Evolutionary conservation across 2,113 vertebrate species (phyloP).

Genomic region (Thunnus thynnus): DNA sequence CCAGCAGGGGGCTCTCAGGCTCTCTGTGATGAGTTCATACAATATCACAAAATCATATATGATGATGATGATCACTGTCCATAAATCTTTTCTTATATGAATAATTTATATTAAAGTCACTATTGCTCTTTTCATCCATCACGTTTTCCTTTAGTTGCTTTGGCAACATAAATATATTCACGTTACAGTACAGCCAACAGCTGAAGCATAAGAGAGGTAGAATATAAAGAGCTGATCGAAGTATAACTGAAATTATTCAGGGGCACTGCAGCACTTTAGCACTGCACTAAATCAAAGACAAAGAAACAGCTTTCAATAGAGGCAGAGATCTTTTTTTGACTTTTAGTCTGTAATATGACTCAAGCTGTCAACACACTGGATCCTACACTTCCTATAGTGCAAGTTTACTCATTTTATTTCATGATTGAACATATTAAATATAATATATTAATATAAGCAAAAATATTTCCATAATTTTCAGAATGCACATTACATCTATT

Average conservation of each 20-base stretch:
- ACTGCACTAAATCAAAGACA: not conserved
- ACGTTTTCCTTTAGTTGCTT: not conserved
- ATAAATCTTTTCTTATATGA: not conserved
- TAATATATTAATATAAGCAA: too few relatives aligned
- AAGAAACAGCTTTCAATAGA: not conserved
- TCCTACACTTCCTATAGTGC: not conserved
- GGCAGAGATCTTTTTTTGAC: not conserved
- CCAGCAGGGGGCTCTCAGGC: slow-evolving; percentile 35
- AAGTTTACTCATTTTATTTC: too few relatives aligned
- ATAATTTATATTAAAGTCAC: not conserved
- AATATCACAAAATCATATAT: not conserved
- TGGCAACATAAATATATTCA: not conserved
- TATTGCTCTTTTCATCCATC: not conserved
- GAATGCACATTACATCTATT: too few relatives aligned
- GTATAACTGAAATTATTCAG: not conserved
- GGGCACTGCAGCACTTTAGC: not conserved
- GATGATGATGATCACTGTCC: not conserved
- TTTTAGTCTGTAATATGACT: not conserved
- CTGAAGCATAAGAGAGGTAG: not conserved
- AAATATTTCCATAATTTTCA: too few relatives aligned
- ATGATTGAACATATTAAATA: too few relatives aligned
- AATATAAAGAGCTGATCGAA: not conserved
- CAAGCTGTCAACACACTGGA: not conserved
- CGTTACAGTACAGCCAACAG: not conserved
- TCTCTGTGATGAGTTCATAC: not conserved